Percentiles rank a stretch among this genome's conserved stretches.
Conservation (phyloP, 2,888 invertebrate genomes). For the Brachypalpus laphriformis region DNA sequence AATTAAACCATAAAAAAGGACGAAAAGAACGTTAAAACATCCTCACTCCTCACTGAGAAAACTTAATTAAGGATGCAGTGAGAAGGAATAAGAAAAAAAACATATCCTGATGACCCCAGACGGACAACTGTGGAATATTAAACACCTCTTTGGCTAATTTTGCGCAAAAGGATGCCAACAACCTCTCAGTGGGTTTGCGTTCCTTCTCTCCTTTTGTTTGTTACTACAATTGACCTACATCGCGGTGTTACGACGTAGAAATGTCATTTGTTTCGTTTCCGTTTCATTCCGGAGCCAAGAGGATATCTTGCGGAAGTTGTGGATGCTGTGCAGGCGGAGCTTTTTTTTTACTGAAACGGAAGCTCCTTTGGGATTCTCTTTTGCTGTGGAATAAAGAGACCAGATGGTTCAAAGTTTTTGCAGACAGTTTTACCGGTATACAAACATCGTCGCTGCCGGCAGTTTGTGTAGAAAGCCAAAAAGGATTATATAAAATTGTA, state of each 20-base stretch:
- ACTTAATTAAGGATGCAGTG: conserved; percentile 70
- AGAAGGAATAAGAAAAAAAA: conserved; percentile 39
- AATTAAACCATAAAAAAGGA: conserved; percentile 6
- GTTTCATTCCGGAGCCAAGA: conserved; percentile 32
- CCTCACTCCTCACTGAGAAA: conserved; percentile 35
- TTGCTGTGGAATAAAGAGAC: conserved; percentile 41
- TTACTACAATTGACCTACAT: conserved; percentile 59
- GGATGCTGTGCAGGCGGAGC: conserved; percentile 51
- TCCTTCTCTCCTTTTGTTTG: not conserved
- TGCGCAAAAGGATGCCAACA: conserved; percentile 61
- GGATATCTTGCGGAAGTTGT: conserved; percentile 57
- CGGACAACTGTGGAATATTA: conserved; percentile 72
- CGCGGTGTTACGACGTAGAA: conserved; percentile 24
- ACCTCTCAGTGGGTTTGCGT: conserved; percentile 35
- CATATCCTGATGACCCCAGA: conserved; percentile 65
- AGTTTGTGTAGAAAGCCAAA: not conserved
- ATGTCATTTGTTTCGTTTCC: conserved; percentile 66
- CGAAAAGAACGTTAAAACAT: conserved; percentile 34
- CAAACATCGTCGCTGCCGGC: not conserved
- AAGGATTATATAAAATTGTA: not conserved
- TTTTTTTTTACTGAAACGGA: conserved; percentile 34
- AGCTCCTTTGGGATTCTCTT: conserved; percentile 47
- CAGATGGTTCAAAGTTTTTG: not conserved
- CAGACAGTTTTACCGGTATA: conserved; percentile 21
- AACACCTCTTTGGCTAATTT: conserved; percentile 62